These are phyloP conservation scores for Heliothis virescens DNA, from an alignment of 1,140 invertebrate species.

Conservation along the genomic window DNA sequence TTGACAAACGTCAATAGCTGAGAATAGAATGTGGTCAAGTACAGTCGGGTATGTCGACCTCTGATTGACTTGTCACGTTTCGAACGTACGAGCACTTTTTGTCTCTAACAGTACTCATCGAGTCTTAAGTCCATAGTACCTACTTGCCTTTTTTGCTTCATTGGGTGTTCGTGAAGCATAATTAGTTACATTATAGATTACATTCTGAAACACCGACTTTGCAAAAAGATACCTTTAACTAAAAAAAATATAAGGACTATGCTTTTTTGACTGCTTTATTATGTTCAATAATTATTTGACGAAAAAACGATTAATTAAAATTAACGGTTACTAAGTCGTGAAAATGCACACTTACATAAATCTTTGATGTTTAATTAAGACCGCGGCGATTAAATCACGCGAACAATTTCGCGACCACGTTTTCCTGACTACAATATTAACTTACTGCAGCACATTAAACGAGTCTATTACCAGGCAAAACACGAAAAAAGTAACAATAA, in stretches of 20 bases:
- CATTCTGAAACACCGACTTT: background rate
- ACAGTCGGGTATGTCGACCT: conserved; percentile 61
- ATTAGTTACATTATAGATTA: conserved; percentile 18
- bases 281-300: too few relatives aligned
- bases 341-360: conserved; percentile 11
- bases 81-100: conserved; percentile 53
- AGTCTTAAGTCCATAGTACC: background rate
- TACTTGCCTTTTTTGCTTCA: conserved; percentile 5
- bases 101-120: conserved; percentile 44
- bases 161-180: background rate
- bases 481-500: conserved; percentile 10
- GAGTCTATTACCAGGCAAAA: conserved; percentile 15
- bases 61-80: conserved; percentile 67
- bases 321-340: background rate
- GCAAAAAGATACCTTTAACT: background rate
- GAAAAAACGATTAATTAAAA: too few relatives aligned
- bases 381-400: background rate
- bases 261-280: background rate
- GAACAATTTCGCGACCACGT: conserved; percentile 2
- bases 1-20: conserved; percentile 31
- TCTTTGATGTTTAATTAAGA: conserved; percentile 15
- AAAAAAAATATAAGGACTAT: background rate
- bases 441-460: background rate
- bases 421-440: background rate
- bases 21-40: background rate